Conservation (phyloP, 2,113 vertebrate species). For the Nerophis lumbriciformis region DNA sequence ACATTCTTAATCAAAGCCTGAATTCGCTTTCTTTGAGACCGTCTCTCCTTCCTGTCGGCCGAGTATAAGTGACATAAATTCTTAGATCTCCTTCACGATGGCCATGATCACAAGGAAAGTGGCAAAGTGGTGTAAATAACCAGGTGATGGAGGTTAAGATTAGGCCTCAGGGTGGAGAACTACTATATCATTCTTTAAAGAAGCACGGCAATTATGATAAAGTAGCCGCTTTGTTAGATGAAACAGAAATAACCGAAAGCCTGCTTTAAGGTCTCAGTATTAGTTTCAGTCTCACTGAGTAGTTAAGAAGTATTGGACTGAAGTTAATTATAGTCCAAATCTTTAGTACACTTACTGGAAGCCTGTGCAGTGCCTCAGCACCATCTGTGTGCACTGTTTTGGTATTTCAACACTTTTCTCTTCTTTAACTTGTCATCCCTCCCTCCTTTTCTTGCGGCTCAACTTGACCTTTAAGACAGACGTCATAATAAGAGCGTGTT, state of each 20-base stretch:
- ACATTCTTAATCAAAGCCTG: conserved; percentile 74
- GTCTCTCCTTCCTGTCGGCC: conserved; percentile 32
- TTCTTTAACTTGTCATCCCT: conserved; percentile 29
- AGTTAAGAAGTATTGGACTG: conserved; percentile 3
- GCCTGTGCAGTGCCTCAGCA: conserved; percentile 19
- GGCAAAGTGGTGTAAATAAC: conserved; percentile 46
- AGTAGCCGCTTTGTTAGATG: conserved; percentile 7
- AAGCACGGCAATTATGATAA: conserved; percentile 18
- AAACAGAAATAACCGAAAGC: conserved; percentile 10
- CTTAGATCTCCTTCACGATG: conserved; percentile 45
- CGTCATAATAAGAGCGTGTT: conserved; percentile 64
- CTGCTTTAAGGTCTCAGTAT: neutral
- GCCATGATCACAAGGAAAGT: conserved; percentile 48
- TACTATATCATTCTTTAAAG: conserved; percentile 14
- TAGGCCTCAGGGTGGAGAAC: conserved; percentile 30
- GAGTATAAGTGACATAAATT: conserved; percentile 61
- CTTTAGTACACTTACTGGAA: conserved; percentile 19
- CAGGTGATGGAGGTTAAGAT: conserved; percentile 41
- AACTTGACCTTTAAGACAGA: conserved; percentile 59
- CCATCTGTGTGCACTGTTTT: conserved; percentile 40
- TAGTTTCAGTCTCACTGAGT: conserved; percentile 1
- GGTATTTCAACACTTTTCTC: conserved; percentile 59
- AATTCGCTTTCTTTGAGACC: conserved; percentile 48
- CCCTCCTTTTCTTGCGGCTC: conserved; percentile 48
- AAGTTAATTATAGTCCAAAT: conserved; percentile 27